A percentile compares a stretch with the other conserved stretches of the same genome.
phyloP scores from a whole-genome alignment of 30 jellyfish, hydroid and myxozoan species.

The Aurelia sp. region DNA sequence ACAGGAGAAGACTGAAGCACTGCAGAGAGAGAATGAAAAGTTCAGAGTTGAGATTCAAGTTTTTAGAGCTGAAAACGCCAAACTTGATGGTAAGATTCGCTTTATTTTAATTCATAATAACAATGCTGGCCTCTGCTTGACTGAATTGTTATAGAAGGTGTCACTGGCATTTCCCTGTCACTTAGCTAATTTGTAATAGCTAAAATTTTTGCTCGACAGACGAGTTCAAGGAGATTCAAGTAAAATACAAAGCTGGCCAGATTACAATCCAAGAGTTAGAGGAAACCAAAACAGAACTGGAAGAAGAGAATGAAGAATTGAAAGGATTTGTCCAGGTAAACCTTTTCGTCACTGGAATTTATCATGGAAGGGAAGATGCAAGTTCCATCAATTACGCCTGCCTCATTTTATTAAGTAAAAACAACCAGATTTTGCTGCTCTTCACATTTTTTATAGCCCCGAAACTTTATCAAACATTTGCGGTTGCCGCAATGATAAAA shows the following conservation, averaged over 20 bases:
- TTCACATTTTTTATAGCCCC: no score
- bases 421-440: no score
- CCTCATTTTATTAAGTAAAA: no score
- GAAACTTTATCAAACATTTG: no score
- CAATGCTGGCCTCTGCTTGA: no score
- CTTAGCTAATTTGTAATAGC: neutral
- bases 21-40: constrained; percentile 38
- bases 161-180: neutral
- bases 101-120: no score
- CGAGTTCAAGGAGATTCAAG: constrained; percentile 40
- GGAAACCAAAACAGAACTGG: constrained; percentile 36
- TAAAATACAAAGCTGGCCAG: constrained; percentile 42
- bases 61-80: constrained; percentile 53
- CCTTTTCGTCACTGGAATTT: neutral
- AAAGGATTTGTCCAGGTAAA: constrained; percentile 41
- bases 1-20: constrained; percentile 33
- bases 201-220: constrained; percentile 14
- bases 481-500: no score
- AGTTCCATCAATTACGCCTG: no score
- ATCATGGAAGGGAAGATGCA: no score
- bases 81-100: constrained; percentile 54
- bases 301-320: constrained; percentile 41
- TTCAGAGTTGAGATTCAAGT: constrained; percentile 58
- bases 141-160: no score
- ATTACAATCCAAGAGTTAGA: constrained; percentile 42